A percentile compares a stretch with the other conserved stretches of the same genome.
These are phyloP conservation scores for Garrulus glandarius DNA, from an alignment of 2,797 vertebrate genomes.

Conservation along the genomic window DNA sequence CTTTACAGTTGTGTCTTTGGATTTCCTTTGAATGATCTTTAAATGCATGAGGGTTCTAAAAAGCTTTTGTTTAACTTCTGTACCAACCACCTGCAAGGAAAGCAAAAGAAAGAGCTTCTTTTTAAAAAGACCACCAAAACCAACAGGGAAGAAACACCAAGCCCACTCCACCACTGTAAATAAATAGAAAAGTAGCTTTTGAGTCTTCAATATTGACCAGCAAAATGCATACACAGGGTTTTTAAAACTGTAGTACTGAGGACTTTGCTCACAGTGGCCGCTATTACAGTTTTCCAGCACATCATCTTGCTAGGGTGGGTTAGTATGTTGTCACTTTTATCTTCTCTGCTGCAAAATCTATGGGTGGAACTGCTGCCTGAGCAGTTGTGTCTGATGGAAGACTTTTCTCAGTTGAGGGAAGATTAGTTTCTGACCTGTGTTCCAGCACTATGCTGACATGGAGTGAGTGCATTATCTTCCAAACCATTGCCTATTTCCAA, in stretches of 20 bases:
- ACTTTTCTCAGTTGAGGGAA: background rate
- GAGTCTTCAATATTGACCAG: background rate
- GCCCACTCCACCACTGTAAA: background rate
- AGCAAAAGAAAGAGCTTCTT: background rate
- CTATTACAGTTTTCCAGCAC: background rate
- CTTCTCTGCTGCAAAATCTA: background rate
- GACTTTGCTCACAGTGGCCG: fast-evolving
- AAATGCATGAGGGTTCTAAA: background rate
- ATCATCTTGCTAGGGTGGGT: fast-evolving
- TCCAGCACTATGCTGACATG: background rate
- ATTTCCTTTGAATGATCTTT: background rate
- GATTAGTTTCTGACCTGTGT: background rate
- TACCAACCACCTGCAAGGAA: background rate
- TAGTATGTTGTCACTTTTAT: background rate
- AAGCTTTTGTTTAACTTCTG: background rate
- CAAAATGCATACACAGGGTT: background rate
- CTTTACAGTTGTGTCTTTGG: background rate
- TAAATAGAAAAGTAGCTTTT: background rate
- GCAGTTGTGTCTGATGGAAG: background rate
- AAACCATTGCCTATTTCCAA: background rate
- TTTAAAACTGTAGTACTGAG: background rate
- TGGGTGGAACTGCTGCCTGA: background rate
- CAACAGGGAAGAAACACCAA: background rate
- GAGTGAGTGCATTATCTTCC: background rate
- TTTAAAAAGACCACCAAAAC: background rate